Base-by-base conservation (phyloP, 2,113 vertebrate species). In the Ophthalmolycus amberensis region DNA sequence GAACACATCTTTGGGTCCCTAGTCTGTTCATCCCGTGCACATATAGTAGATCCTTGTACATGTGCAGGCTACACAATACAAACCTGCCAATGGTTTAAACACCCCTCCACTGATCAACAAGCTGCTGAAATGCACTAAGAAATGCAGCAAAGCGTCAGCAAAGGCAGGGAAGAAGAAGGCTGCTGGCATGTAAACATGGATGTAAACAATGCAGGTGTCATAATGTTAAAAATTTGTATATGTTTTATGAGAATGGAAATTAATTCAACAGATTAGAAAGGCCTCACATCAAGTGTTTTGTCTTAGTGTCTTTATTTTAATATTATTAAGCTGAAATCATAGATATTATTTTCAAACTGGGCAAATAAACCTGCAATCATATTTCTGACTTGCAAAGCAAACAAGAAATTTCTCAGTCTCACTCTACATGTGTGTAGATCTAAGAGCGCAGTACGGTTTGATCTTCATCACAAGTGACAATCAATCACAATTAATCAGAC, bases 401-500 rank as follows among this genome's bases (percentile, higher is more conserved):
- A 9, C 1, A 37, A 54, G 10, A 37, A n/a, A 20, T 68, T 0
- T 9, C 7, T 42, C 38, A 25, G 6, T 37, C 29, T 52, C 34
- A 15, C 20, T 14, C 10, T 14, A 32, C 16, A 68, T 50, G 44
- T 64, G 32, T 38, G 60, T 22, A 29, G n/a, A 46, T 60, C 1
- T 29, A 11, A 46, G 40, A 38, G 34, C 1, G 0, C 7, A 40
- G 18, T 46, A 9, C 16, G n/a, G 4, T 48, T 58, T 68, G 40
- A 68, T 60, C 11, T 37, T 38, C 66, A 72, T 80, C 15, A 48
- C 16, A 75, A 14, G 16, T 34, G 71, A 69, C 71, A 58, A 54
- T 82, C 63, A 71, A 20, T 79, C 67, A 54, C 32, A 40, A 12
- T 63, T 54, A 42, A 71, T 71, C 44, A 64, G 44, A 32, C 34